Conservation (phyloP, 1,140 invertebrate genomes). For the Parapsyche elsis region DNA sequence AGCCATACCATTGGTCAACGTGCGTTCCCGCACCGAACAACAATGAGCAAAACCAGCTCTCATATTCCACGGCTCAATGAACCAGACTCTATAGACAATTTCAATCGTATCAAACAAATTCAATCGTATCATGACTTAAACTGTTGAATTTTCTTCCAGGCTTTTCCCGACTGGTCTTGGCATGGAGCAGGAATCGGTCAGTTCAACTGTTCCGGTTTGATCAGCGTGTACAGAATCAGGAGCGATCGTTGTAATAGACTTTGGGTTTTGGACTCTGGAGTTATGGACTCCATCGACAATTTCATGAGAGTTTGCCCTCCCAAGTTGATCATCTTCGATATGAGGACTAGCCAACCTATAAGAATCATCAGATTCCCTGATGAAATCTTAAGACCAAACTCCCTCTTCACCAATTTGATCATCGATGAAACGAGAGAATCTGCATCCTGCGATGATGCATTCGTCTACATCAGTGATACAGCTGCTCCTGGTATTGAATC, state of each 20-base stretch:
- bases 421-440: conserved; percentile 75
- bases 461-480: conserved; percentile 83
- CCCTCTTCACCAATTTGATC: conserved; percentile 80
- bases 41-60: too few relatives aligned
- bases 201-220: conserved; percentile 78
- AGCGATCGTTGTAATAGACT: conserved; percentile 80
- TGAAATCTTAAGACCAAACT: conserved; percentile 75
- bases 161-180: conserved; percentile 85
- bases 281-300: conserved; percentile 79
- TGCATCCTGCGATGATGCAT: conserved; percentile 77
- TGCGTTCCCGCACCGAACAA: neutral
- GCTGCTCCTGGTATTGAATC: conserved; percentile 73
- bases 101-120: too few relatives aligned
- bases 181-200: conserved; percentile 75
- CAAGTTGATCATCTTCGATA: conserved; percentile 82
- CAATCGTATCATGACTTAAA: too few relatives aligned
- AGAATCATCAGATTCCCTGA: conserved; percentile 71
- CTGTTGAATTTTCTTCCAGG: conserved; percentile 60
- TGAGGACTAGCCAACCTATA: conserved; percentile 75
- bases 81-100: too few relatives aligned
- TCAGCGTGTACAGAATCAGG: conserved; percentile 80
- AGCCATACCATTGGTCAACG: neutral
- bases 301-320: conserved; percentile 80
- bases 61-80: too few relatives aligned
- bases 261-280: conserved; percentile 79